phyloP scores from a whole-genome alignment of 2,113 vertebrate genomes.

The Rhegmatorhina hoffmannsi region DNA sequence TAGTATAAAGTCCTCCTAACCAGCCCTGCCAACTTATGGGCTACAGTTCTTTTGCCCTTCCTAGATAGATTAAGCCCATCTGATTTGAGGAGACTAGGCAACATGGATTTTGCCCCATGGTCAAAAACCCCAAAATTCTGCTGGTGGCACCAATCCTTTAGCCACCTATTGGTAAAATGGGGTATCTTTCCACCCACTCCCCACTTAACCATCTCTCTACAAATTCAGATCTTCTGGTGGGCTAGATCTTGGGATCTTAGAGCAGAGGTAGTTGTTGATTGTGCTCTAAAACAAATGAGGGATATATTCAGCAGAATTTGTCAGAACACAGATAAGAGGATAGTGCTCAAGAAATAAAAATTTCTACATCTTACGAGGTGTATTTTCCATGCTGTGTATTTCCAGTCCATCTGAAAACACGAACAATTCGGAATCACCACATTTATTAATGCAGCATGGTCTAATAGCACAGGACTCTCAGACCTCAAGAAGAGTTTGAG shows the following conservation, averaged over 20 bases:
- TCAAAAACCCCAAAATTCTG: too few species aligned
- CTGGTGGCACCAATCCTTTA: too few species aligned
- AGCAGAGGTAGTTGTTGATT: background rate
- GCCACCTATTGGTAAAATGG: too few species aligned
- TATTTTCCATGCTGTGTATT: background rate
- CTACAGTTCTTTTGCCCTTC: too few species aligned
- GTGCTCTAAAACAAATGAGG: background rate
- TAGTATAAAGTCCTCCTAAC: too few species aligned
- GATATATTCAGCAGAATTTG: background rate
- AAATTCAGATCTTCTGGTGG: background rate
- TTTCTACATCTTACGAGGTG: fast-evolving
- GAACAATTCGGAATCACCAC: background rate
- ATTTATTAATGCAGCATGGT: background rate
- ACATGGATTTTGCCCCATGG: too few species aligned
- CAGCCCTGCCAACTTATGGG: too few species aligned
- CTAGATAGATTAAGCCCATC: too few species aligned
- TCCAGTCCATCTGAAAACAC: background rate
- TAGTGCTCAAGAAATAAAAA: background rate
- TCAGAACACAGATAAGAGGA: background rate
- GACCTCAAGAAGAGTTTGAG: background rate
- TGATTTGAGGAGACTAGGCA: too few species aligned
- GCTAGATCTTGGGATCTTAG: background rate
- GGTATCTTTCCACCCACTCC: background rate
- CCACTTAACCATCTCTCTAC: background rate
- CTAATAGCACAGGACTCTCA: background rate